Evolutionary conservation across 1,140 invertebrate genomes (phyloP).

Genomic region (Lucilia cuprina): DNA sequence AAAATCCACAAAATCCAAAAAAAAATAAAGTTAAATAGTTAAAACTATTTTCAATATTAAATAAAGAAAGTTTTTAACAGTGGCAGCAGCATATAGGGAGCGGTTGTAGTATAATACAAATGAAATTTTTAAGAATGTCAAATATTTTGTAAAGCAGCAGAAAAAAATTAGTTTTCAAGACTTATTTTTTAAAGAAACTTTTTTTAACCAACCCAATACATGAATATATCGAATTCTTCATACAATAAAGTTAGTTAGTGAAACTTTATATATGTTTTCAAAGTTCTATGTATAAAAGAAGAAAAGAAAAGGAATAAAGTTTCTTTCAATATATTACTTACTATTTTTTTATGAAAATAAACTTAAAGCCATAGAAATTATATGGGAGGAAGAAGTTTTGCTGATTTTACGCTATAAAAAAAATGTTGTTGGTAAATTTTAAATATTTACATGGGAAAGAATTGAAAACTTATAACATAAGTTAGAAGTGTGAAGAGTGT

Average conservation of each 20-base stretch:
- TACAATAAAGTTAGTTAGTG: background rate
- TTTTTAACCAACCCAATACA: background rate
- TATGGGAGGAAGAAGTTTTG: background rate
- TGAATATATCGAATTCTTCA: background rate
- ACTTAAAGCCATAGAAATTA: background rate
- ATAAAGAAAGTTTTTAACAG: too few species aligned
- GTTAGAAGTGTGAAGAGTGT: too few species aligned
- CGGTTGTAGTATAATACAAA: too few species aligned
- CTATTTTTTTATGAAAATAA: background rate
- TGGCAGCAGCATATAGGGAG: too few species aligned
- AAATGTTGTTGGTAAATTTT: too few species aligned
- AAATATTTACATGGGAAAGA: too few species aligned
- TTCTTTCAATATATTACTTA: background rate
- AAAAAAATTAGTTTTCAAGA: background rate
- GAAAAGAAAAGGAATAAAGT: background rate
- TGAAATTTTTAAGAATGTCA: background rate
- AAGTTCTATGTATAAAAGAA: background rate
- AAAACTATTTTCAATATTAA: too few species aligned
- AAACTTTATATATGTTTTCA: background rate
- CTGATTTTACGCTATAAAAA: too few species aligned
- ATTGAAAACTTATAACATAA: too few species aligned
- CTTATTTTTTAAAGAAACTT: background rate
- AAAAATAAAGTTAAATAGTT: too few species aligned
- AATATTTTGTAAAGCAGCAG: background rate
- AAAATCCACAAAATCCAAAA: too few species aligned